Evolutionary conservation across 2,113 vertebrate genomes (phyloP), one percentile per base, ranked within the genome.

Genomic region (Hippolais icterina): DNA sequence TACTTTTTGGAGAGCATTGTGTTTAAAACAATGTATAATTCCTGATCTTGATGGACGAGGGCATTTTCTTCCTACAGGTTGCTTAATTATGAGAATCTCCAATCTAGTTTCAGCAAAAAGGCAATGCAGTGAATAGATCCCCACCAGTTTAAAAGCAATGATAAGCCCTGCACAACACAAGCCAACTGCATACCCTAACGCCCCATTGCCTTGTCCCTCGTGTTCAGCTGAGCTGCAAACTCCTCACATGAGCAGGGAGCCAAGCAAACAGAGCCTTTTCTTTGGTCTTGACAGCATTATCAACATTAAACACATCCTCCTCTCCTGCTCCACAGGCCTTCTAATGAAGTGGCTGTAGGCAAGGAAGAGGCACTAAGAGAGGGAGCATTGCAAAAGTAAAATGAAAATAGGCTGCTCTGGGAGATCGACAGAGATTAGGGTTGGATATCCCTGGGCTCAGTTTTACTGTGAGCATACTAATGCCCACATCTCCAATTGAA

Each of bases 281-380:
- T 57, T 47, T 59, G 46, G 23, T 59, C 47, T 68, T 75, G 72
- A 78, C 35, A 66, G 33, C 37, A n/a, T n/a, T 53, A 50, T 19
- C 35, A 71, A 11, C 22, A 52, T 37, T 23, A 65, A 94, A 86
- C 8, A 78, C 56, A 78, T 44, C 33, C 0, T 0, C 20, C n/a
- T 71, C 56, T 75, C 31, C 63, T 42, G 37, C 74, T 92, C 81
- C 17, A 1, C 42, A 66, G 59, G 50, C 64, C 86, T 80, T 70
- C 79, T 77, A 35, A 57, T 15, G 18, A 65, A 42, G 31, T 33
- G 37, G 68, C 64, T 96, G 76, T 59, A 90, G 52, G 79, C 89
- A 89, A 93, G 76, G 80, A 94, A 89, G 35, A 93, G 24, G 22
- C 46, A 57, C 57, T 80, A 90, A 72, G 46, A 80, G 37, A 89